phyloP scores from a whole-genome alignment of 2,797 vertebrate species.

The Coendou prehensilis region DNA sequence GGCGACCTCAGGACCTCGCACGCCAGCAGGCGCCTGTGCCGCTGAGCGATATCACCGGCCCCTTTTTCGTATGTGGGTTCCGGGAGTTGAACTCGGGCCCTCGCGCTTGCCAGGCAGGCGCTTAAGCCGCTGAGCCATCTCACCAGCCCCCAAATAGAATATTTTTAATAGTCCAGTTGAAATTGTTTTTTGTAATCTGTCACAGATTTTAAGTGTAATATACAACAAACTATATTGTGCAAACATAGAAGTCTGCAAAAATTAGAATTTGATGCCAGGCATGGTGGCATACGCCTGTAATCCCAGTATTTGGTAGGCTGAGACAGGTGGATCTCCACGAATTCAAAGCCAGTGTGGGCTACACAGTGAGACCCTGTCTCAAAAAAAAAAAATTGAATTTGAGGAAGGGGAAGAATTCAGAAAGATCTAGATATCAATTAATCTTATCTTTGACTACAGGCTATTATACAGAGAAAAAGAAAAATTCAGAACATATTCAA shows the following conservation, averaged over 20 bases:
- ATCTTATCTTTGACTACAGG: neutral
- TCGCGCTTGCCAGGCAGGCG: no score
- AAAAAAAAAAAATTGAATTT: neutral
- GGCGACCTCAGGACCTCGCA: no score
- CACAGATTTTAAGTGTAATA: neutral
- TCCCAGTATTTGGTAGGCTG: neutral
- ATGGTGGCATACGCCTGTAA: neutral
- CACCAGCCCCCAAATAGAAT: neutral
- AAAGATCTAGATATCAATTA: neutral
- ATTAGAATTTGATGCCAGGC: neutral
- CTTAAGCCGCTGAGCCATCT: no score
- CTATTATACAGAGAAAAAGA: neutral
- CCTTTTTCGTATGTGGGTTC: no score
- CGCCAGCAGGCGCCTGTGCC: no score
- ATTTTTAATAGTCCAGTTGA: constrained; percentile 35
- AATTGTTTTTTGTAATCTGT: neutral
- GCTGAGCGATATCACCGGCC: no score
- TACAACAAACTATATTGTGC: constrained; percentile 12
- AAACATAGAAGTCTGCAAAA: constrained; percentile 31
- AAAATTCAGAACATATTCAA: constrained; percentile 16
- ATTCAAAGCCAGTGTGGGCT: neutral
- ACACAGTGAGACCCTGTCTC: neutral
- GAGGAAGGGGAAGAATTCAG: neutral
- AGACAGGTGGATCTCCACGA: neutral
- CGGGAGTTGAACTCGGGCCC: no score